Evolutionary conservation across 1,140 invertebrate species (phyloP), one percentile per base, ranked within the genome.

Genomic region (Drosophila navojoa): DNA sequence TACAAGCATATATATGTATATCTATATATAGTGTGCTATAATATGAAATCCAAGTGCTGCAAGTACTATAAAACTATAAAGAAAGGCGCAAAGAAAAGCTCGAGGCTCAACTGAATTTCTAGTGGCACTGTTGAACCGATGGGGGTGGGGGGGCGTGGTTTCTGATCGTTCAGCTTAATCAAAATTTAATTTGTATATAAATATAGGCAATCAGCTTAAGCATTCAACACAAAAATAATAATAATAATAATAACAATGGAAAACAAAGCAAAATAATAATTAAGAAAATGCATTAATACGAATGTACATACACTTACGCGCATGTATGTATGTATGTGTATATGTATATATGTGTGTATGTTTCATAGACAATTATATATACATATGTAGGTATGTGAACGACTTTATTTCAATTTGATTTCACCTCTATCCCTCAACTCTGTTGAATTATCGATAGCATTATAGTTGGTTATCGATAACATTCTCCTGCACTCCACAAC

Each of bases 121-220:
- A 1, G 6, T 4, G 27, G n/a, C 27, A 53, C 13, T 19, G 19
- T 19, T 27, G 27, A 4, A 4, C 19, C 5, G 6, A 9, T 16
- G 5, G 45, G 40, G 3, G 7, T 10, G 45, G 7, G 7, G 19
- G 9, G 50, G 7, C 13, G 7, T 25, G 54, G 38, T 42, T 27
- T 42, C 22, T 44, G 54, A 16, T 40, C 38, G 40, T 42, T 58
- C 29, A 52, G 58, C 58, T 62, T 69, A 71, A 75, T 64, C 60
- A 59, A 75, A 75, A 70, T 44, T 44, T 62, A 71, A 62, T 71
- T 63, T 71, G 68, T 64, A 75, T 64, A 75, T 75, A 75, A 64
- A 64, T 75, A 64, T 38, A 38, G 59, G 70, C 70, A 72, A 60
- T 72, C 62, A 60, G 47, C 38, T 54, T 27, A 70, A 38, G 15